Percentiles rank a stretch among this genome's conserved stretches.
Evolutionary conservation across 2,113 vertebrate species (phyloP).

Genomic region (Caloenas nicobarica): DNA sequence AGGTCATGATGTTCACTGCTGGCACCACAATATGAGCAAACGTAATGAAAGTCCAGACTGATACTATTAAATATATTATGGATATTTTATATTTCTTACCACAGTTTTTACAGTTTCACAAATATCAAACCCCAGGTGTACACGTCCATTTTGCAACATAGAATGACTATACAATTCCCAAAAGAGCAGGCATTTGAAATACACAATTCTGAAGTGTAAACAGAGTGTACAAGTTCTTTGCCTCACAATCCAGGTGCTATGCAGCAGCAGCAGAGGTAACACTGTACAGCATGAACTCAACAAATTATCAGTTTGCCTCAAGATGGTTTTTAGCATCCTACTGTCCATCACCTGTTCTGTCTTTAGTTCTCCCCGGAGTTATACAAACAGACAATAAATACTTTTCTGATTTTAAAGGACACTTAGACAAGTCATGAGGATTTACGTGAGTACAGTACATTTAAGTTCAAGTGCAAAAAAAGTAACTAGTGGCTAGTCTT

Average conservation of each 20-base stretch:
- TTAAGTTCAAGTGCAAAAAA: constrained; percentile 82
- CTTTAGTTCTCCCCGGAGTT: constrained; percentile 38
- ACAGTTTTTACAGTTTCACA: constrained; percentile 71
- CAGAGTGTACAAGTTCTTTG: constrained; percentile 62
- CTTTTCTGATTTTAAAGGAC: constrained; percentile 79
- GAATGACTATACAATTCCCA: constrained; percentile 65
- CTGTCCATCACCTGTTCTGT: constrained; percentile 33
- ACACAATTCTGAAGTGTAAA: constrained; percentile 72
- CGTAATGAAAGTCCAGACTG: neutral
- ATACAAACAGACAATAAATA: constrained; percentile 79
- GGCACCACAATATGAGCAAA: neutral
- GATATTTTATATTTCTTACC: constrained; percentile 68
- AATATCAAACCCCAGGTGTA: constrained; percentile 69
- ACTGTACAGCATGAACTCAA: constrained; percentile 14
- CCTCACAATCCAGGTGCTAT: constrained; percentile 55
- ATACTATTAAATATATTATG: constrained; percentile 12
- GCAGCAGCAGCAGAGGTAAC: constrained; percentile 64
- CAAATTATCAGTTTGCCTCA: constrained; percentile 22
- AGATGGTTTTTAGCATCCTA: constrained; percentile 47
- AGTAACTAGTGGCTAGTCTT: constrained; percentile 69
- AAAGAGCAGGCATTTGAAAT: constrained; percentile 74
- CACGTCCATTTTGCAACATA: constrained; percentile 66
- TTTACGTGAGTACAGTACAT: constrained; percentile 79
- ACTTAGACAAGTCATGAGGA: constrained; percentile 80
- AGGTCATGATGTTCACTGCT: neutral